These are phyloP conservation scores for Metallyticus violacea DNA, from an alignment of 2,888 invertebrate species.

Conservation along the genomic window DNA sequence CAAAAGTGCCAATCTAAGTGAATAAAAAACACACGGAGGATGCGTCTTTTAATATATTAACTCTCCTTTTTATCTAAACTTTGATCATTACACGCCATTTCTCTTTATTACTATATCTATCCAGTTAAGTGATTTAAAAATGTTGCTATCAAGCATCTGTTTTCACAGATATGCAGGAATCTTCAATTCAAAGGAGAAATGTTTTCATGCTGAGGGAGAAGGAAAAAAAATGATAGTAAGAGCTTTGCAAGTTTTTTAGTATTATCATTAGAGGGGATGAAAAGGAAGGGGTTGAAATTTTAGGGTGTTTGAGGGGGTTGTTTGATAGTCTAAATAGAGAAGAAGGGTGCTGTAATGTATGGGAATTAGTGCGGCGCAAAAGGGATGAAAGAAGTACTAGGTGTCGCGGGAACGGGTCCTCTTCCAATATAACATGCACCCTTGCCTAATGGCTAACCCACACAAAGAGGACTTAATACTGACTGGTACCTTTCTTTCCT, in stretches of 20 bases:
- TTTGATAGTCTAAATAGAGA: conserved; percentile 16
- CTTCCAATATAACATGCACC: background rate
- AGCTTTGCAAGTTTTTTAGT: background rate
- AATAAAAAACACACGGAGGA: too few relatives aligned
- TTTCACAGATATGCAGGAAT: background rate
- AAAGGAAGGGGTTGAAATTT: conserved; percentile 15
- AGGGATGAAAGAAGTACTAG: background rate
- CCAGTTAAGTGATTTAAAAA: background rate
- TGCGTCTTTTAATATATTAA: too few relatives aligned
- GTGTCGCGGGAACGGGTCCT: background rate
- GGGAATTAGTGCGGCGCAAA: conserved; percentile 5
- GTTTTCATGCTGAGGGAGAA: background rate
- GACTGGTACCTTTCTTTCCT: background rate
- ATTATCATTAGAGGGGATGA: background rate
- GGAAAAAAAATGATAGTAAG: background rate
- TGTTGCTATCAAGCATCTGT: background rate
- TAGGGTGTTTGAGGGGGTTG: conserved; percentile 17
- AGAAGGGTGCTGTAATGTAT: conserved; percentile 18
- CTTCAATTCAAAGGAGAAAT: background rate
- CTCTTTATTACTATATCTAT: too few relatives aligned
- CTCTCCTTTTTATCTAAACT: too few relatives aligned
- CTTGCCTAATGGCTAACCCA: background rate
- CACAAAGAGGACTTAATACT: background rate
- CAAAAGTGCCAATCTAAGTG: too few relatives aligned
- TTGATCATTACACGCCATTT: too few relatives aligned